Conservation (phyloP, 2,797 vertebrate genomes). For the Xyrichtys novacula region DNA sequence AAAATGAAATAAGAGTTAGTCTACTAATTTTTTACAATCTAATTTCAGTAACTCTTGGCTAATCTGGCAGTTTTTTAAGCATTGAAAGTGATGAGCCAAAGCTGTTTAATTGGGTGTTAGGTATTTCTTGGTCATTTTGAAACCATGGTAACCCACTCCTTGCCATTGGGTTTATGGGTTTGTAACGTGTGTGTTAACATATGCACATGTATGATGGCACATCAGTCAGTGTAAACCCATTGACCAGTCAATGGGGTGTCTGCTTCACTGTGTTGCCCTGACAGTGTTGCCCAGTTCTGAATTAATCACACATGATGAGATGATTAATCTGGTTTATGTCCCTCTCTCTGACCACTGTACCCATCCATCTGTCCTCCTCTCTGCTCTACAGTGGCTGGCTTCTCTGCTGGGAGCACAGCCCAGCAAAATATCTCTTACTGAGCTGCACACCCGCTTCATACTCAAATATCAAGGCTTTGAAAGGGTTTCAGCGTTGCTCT, state of each 20-base stretch:
- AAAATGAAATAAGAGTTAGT: neutral
- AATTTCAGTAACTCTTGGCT: neutral
- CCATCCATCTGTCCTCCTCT: constrained; percentile 70
- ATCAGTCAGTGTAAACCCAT: constrained; percentile 76
- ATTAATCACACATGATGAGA: constrained; percentile 83
- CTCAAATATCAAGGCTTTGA: constrained; percentile 27
- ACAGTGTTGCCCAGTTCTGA: constrained; percentile 63
- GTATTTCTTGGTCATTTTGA: neutral
- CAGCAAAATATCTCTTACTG: constrained; percentile 4
- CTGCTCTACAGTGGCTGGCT: constrained; percentile 19
- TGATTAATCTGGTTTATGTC: constrained; percentile 80
- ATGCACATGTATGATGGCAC: constrained; percentile 31
- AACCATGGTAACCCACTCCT: neutral
- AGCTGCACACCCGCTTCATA: neutral
- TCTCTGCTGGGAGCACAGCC: constrained; percentile 9
- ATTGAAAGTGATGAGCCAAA: too few species aligned
- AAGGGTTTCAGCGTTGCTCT: constrained; percentile 24
- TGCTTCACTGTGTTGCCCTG: constrained; percentile 58
- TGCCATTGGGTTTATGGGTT: constrained; percentile 8
- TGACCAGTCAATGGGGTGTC: constrained; percentile 74
- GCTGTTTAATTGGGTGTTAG: too few species aligned
- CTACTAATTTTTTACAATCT: neutral
- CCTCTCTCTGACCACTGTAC: constrained; percentile 61
- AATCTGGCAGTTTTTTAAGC: neutral
- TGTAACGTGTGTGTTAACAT: constrained; percentile 13